Evolutionary conservation across 2,797 vertebrate species (phyloP), one percentile per base, ranked within the genome.

Genomic region (Neosilurus mollespiculum): DNA sequence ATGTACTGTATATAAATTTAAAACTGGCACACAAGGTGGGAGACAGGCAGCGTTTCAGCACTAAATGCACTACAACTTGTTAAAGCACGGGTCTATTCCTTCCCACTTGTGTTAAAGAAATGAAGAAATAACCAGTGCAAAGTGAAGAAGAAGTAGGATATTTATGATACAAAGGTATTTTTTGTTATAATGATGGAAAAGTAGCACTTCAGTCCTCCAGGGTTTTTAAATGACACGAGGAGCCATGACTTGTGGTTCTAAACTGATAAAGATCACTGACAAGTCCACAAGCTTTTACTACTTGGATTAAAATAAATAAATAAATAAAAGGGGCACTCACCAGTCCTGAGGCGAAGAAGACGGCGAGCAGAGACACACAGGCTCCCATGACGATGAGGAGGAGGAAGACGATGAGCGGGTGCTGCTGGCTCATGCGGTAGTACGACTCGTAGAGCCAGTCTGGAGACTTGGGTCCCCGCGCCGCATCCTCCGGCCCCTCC

Each of bases 351-450:
- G 96, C 97, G 93, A 99, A 99, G 95, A 99, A 99, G 89, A 99
- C 96, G 83, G 95, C 95, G 61, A 99, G 95, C 87, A 99, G 94
- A 90, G 97, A 96, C 89, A 99, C 92, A 90, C 97, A 99, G 83
- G 97, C 95, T 93, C 97, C 97, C 95, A 98, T 98, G 90, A 99
- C 95, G 92, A 99, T 98, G 89, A 99, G 96, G 89, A 99, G 96
- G 91, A 99, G 93, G 91, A 99, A 99, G 90, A 98, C 96, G 93
- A 99, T 97, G 87, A 99, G 96, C 81, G 98, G 98, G 94, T 99
- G 97, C 95, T 99, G 98, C 93, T 99, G 98, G 97, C 96, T 99
- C 97, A 99, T 97, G 92, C 97, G 96, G 92, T 97, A 97, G 94
- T 99, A 70, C 70, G 95, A 98, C 95, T 98, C 96, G 54, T 98